Evolutionary conservation across 2,113 vertebrate species (phyloP).

Genomic region (Triplophysa siluroides): DNA sequence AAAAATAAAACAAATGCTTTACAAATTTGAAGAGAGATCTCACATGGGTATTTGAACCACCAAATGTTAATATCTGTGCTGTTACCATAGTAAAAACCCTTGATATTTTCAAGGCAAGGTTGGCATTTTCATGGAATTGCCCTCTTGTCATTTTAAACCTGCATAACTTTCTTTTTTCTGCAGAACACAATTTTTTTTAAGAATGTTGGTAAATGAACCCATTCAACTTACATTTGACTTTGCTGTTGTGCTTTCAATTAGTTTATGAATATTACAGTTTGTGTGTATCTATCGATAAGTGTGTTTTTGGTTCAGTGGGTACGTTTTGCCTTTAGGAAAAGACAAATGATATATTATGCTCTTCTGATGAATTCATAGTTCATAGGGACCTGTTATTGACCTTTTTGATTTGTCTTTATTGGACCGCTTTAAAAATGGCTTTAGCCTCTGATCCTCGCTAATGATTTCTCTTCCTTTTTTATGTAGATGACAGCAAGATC

Average conservation of each 20-base stretch:
- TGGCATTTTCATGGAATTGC: too few species aligned
- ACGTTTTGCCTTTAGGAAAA: background rate
- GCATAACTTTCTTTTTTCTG: too few species aligned
- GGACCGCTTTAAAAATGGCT: background rate
- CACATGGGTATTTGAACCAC: too few species aligned
- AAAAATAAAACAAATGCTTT: too few species aligned
- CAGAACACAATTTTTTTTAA: too few species aligned
- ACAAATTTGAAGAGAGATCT: too few species aligned
- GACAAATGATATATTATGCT: background rate
- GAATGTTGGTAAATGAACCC: too few species aligned
- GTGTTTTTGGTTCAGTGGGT: background rate
- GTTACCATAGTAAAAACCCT: too few species aligned
- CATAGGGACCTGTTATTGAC: background rate
- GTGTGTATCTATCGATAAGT: background rate
- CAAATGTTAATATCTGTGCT: too few species aligned
- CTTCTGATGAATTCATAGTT: background rate
- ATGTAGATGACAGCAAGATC: conserved; percentile 90
- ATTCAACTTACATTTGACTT: background rate
- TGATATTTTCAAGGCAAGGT: too few species aligned
- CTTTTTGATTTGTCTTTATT: conserved; percentile 1
- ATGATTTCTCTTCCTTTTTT: conserved; percentile 44
- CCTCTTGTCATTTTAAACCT: too few species aligned
- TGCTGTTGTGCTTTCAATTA: background rate
- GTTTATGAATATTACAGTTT: background rate
- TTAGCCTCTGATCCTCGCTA: conserved; percentile 5